A percentile compares a stretch with the other conserved stretches of the same genome.
Conservation (phyloP, 2,113 vertebrate species). For the Tonatia bakeri region DNA sequence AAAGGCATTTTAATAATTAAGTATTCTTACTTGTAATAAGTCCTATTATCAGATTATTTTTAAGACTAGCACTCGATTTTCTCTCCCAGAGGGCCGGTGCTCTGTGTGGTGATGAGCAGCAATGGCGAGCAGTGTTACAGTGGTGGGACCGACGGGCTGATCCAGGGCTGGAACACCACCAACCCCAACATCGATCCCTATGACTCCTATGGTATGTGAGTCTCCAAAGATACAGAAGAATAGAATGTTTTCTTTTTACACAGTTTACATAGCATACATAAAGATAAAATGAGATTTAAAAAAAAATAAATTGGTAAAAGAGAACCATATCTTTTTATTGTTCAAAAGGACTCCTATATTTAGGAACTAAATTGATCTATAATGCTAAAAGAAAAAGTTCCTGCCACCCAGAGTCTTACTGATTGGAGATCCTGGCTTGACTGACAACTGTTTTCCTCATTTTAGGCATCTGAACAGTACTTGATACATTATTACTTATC, state of each 20-base stretch:
- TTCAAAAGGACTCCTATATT: constrained; percentile 8
- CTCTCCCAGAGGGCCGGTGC: constrained; percentile 90
- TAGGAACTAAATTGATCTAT: neutral
- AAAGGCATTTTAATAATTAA: neutral
- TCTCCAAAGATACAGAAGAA: neutral
- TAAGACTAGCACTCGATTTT: neutral
- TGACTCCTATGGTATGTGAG: constrained; percentile 91
- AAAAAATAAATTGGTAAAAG: neutral
- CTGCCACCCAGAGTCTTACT: neutral
- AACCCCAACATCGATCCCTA: constrained; percentile 97
- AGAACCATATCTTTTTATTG: neutral
- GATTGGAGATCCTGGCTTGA: neutral
- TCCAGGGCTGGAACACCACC: constrained; percentile 97
- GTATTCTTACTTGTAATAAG: neutral
- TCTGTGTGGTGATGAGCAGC: constrained; percentile 97
- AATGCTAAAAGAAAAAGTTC: neutral
- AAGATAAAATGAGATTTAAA: neutral
- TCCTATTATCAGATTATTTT: neutral
- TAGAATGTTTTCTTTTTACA: neutral
- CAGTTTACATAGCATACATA: neutral
- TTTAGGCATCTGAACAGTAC: neutral
- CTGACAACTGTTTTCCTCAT: neutral
- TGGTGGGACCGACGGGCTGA: constrained; percentile 92
- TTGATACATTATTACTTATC: neutral
- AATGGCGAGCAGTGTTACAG: constrained; percentile 98